Evolutionary conservation across 37 sponge, comb jelly and placozoan genomes (phyloP), one percentile per base, ranked within the genome.

Genomic region (Lycopodina hypogea): DNA sequence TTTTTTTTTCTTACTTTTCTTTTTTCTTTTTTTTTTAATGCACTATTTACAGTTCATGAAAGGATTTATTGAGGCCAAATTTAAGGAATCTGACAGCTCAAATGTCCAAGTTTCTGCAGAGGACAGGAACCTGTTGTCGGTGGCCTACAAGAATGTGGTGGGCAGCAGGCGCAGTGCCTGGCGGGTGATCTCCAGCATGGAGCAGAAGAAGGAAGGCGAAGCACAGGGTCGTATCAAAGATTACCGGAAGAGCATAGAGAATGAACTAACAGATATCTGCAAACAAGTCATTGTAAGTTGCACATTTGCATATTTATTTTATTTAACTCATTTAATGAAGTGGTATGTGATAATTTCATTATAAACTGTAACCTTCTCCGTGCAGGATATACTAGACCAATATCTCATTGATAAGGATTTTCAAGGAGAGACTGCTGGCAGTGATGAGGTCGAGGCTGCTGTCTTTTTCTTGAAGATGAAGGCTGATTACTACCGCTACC

Each of bases 381-480:
- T 33, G 9, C 26, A 74, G 83, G 71, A n/a, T 18, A 19, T 80
- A 55, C 59, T 71, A 1, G 76, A 61, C 9, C 41, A 61, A 23
- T 19, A 57, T 18, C 35, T 85, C 53, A 72, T 53, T 12, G 63
- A 38, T 33, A 45, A 58, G 21, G 75, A 77, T 18, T 19, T 6
- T 26, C 90, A 90, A 45, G 9, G 8, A 9, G 48, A 45, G 48
- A 9, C 8, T 9, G 9, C 4, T 45, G 33, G 60, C 0, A 39
- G 29, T 34, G 7, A 42, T 12, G 72, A 45, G 9, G 48, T 45
- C 9, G 48, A 45, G 48, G 71, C 83, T n/a, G 77, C 88, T 64
- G 96, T 98, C 2, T 98, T 98, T 77, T 98, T 90, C 60, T 72
- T 84, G 30, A 98, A 98, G 55, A 98, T 98, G 99, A 93, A 95